These are phyloP conservation scores for Salmo trutta DNA, from an alignment of 2,797 vertebrate species.

Conservation along the genomic window DNA sequence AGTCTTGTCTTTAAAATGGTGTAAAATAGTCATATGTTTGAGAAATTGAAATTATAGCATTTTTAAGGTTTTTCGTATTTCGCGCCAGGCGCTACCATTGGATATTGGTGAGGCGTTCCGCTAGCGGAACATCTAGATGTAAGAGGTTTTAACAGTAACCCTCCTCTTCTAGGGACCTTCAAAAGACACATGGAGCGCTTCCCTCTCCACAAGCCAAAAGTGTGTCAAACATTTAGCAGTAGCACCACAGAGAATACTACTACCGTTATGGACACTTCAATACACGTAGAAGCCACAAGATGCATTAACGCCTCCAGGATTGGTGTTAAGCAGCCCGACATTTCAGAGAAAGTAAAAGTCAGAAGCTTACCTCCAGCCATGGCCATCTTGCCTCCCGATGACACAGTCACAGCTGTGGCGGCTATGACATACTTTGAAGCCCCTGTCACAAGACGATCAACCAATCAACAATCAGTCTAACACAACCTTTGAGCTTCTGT, in stretches of 20 bases:
- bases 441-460: conserved; percentile 55
- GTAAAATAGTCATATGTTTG: too few species aligned
- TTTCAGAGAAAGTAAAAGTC: not conserved
- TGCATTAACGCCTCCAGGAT: not conserved
- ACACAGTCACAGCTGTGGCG: conserved; percentile 82
- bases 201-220: not conserved
- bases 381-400: conserved; percentile 79
- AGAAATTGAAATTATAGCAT: too few species aligned
- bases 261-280: not conserved
- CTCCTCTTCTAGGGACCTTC: not conserved
- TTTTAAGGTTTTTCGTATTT: too few species aligned
- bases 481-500: not conserved
- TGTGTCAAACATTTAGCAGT: not conserved
- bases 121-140: too few species aligned
- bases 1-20: too few species aligned
- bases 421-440: conserved; percentile 74
- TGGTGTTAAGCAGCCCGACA: not conserved
- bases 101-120: too few species aligned
- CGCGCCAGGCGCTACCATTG: too few species aligned
- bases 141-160: not conserved
- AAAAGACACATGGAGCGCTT: not conserved
- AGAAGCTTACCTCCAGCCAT: conserved; percentile 80
- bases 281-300: not conserved
- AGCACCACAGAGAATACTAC: not conserved
- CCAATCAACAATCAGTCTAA: conserved; percentile 1